Evolutionary conservation across 1,140 invertebrate species (phyloP), one percentile per base, ranked within the genome.

Genomic region (Forficula auricularia): DNA sequence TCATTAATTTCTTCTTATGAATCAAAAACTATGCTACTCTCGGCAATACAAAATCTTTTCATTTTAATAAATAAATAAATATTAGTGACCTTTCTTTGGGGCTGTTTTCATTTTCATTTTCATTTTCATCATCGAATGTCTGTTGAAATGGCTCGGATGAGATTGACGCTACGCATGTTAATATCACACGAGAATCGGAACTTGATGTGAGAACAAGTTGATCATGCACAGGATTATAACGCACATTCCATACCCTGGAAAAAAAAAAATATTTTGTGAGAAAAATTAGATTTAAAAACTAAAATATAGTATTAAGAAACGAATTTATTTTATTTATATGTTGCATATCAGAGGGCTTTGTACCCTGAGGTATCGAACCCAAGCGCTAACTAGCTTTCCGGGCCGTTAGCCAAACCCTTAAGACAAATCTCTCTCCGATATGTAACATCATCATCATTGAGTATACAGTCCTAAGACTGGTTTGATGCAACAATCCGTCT

Each of bases 141-240:
- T 72, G 66, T 13, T 71, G 71, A 55, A 66, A 74, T 19, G 75
- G 72, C 56, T 92, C 86, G 0, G 83, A 87, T 27, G 87, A 91
- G 14, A 97, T 76, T 18, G 84, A 86, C 2, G 83, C 75, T 3
- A 86, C 73, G 55, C 84, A 84, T 3, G 78, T 82, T 22, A 98
- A 65, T 51, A 94, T 70, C 0, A 96, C 91, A 51, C 86, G 66
- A 13, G 85, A 87, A 62, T 98, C 94, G 54, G 88, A 94, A 53
- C 90, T 92, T 19, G 88, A 85, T 3, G 89, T 87, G 40, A 98
- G 61, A n/a, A 98, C 64, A 13, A 98, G 63, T 63, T 98, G 91
- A 61, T 98, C 94, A 62, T 98, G 92, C 58, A 91, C 95, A 48
- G 79, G 81, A 65, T 98, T 98, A 54, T 90, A 97, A 34, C 83